Evolutionary conservation across 2,888 invertebrate genomes (phyloP).

Genomic region (Acanthopleura granulata): DNA sequence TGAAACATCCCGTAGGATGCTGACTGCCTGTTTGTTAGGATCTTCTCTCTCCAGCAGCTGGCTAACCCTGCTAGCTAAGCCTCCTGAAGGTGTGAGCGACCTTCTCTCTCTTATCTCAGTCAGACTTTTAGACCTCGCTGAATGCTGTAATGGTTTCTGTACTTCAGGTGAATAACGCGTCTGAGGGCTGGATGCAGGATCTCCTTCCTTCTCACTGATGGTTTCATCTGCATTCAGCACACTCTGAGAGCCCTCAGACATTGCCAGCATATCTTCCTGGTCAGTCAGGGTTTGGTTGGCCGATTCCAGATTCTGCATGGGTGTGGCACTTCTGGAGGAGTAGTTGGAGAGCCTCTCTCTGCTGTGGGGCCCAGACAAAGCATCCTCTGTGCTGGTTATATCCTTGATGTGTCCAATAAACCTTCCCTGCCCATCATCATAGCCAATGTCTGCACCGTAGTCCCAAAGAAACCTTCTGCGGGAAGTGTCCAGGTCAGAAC

Average conservation of each 20-base stretch:
- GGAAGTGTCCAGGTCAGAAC: slow-evolving; percentile 31
- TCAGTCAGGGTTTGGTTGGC: not conserved
- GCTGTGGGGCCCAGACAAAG: not conserved
- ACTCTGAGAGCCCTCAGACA: not conserved
- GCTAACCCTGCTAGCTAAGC: slow-evolving; percentile 50
- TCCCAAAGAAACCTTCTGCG: slow-evolving; percentile 51
- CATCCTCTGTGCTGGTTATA: not conserved
- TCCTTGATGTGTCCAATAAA: slow-evolving; percentile 40
- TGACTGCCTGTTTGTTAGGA: slow-evolving; percentile 54
- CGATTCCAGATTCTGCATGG: not conserved
- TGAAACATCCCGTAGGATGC: slow-evolving; percentile 50
- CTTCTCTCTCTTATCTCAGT: slow-evolving; percentile 30
- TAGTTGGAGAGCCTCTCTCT: not conserved
- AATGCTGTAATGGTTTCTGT: not conserved
- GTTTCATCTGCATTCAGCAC: slow-evolving; percentile 6
- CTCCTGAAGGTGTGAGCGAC: slow-evolving; percentile 24
- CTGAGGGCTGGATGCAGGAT: not conserved
- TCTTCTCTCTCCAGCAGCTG: slow-evolving; percentile 48
- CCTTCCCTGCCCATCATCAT: slow-evolving; percentile 38
- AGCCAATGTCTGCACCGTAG: slow-evolving; percentile 54
- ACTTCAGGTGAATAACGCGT: not conserved
- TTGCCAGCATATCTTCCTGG: not conserved
- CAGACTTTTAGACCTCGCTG: slow-evolving; percentile 31
- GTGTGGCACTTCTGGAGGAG: not conserved
- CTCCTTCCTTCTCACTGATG: not conserved